Evolutionary conservation across 2,113 vertebrate genomes (phyloP), one percentile per base, ranked within the genome.

Genomic region (Ammodytes dubius): DNA sequence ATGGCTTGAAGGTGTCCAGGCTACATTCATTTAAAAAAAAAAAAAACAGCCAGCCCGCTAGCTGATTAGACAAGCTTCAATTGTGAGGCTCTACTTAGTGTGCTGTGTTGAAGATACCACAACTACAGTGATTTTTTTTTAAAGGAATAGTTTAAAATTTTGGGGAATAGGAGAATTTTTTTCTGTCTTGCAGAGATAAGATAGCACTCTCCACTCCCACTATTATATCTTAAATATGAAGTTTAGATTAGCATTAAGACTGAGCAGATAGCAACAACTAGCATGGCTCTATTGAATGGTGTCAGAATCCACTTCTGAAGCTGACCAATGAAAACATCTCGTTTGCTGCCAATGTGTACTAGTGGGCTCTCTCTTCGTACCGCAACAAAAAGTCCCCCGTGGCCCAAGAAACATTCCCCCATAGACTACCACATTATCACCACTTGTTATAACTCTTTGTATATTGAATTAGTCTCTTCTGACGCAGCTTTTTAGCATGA

Each of bases 11-110:
- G 6, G 11, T 53, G 35, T 74, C 64, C 40, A 43, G 17, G 52
- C 43, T 47, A 67, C 58, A 74, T 77, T 52, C 5, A 52, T 58
- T 67, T 70, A n/a, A n/a, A n/a, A n/a, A n/a, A n/a, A n/a, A n/a
- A n/a, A n/a, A 67, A 15, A 56, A 60, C 52, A 40, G n/a, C 45
- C 19, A 46, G 43, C 3, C 7, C 11, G 47, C 19, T 5, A 2
- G 0, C 49, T 53, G 14, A 11, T 66, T 8, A 50, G 43, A 69
- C 35, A 7, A 27, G 5, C 6, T 61, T 27, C 7, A 14, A 35
- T 64, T 50, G 27, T 50, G 57, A 37, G 17, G 1, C 49, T 56
- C 12, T 3, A 1, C 13, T 40, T 57, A 52, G 11, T 10, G 10
- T 27, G 27, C 27, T 27, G 13, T 17, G 7, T 57, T 1, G 8